Conservation (phyloP, 2,113 vertebrate species). For the Andinoacara biseriatus region DNA sequence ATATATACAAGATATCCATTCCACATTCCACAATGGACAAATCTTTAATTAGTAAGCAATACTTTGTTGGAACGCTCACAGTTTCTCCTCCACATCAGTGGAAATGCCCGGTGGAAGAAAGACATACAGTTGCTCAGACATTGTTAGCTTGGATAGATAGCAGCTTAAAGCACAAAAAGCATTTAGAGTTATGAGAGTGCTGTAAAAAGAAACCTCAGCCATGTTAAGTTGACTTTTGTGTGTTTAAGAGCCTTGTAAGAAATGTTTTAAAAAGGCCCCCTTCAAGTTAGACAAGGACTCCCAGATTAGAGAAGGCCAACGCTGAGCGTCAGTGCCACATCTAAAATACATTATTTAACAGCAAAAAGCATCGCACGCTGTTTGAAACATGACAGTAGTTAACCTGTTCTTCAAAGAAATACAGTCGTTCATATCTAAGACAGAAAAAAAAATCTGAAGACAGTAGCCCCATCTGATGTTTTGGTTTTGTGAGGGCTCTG, state of each 20-base stretch:
- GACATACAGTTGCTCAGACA: slow-evolving; percentile 42
- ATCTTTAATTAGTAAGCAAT: slow-evolving; percentile 71
- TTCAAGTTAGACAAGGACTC: slow-evolving; percentile 57
- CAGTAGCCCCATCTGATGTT: background rate
- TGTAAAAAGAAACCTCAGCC: slow-evolving; percentile 41
- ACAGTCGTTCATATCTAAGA: slow-evolving; percentile 27
- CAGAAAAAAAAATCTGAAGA: background rate
- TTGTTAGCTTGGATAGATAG: slow-evolving; percentile 57
- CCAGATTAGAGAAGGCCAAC: slow-evolving; percentile 47
- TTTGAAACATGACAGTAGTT: slow-evolving; percentile 28
- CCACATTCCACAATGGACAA: slow-evolving; percentile 54
- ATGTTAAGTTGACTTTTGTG: slow-evolving; percentile 36
- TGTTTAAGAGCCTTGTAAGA: slow-evolving; percentile 28
- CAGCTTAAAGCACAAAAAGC: slow-evolving; percentile 39
- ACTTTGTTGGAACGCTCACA: slow-evolving; percentile 58
- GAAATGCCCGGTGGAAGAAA: slow-evolving; percentile 53
- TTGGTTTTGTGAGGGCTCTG: background rate
- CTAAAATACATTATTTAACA: slow-evolving; percentile 54
- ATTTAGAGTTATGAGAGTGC: slow-evolving; percentile 36
- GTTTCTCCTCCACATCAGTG: slow-evolving; percentile 56
- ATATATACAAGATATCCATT: slow-evolving; percentile 53
- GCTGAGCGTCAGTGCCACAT: slow-evolving; percentile 37
- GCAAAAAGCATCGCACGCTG: background rate
- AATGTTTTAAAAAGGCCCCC: slow-evolving; percentile 36
- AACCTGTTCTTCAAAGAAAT: slow-evolving; percentile 2